phyloP scores from a whole-genome alignment of 2,888 invertebrate species.

The Pseudanteris insignis region DNA sequence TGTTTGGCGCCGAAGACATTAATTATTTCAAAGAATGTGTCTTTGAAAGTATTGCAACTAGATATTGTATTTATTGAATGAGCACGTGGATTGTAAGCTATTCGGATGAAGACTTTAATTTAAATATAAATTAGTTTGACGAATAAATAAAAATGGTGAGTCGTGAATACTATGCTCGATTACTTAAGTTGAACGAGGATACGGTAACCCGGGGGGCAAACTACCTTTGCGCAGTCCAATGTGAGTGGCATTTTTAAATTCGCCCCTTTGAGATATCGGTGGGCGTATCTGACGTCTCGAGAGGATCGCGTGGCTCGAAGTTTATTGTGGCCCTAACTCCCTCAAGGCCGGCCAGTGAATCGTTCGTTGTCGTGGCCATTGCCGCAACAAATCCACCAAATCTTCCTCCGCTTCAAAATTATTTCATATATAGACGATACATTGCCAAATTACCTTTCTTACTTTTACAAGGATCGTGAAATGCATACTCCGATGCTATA shows the following conservation, averaged over 20 bases:
- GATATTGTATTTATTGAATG: too few species aligned
- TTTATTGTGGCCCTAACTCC: conserved; percentile 43
- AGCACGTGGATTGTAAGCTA: too few species aligned
- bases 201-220: conserved; percentile 38
- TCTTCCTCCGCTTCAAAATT: conserved; percentile 11
- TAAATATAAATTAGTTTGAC: conserved; percentile 15
- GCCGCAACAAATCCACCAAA: conserved; percentile 39
- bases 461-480: too few species aligned
- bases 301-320: conserved; percentile 39
- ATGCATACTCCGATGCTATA: too few species aligned
- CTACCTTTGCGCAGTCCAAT: conserved; percentile 27
- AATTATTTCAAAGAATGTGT: too few species aligned
- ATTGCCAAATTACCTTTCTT: conserved; percentile 14
- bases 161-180: conserved; percentile 34
- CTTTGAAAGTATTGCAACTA: too few species aligned
- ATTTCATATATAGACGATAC: background rate
- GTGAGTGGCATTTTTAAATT: conserved; percentile 45
- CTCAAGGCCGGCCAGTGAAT: conserved; percentile 39
- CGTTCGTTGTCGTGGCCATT: conserved; percentile 34
- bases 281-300: conserved; percentile 43
- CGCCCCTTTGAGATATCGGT: conserved; percentile 41
- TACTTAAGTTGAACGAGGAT: conserved; percentile 24
- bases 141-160: conserved; percentile 21
- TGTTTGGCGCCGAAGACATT: conserved; percentile 14
- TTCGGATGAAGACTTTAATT: too few species aligned